Evolutionary conservation across 2,113 vertebrate genomes (phyloP), one percentile per base, ranked within the genome.

Genomic region (Corythornis cristatus): DNA sequence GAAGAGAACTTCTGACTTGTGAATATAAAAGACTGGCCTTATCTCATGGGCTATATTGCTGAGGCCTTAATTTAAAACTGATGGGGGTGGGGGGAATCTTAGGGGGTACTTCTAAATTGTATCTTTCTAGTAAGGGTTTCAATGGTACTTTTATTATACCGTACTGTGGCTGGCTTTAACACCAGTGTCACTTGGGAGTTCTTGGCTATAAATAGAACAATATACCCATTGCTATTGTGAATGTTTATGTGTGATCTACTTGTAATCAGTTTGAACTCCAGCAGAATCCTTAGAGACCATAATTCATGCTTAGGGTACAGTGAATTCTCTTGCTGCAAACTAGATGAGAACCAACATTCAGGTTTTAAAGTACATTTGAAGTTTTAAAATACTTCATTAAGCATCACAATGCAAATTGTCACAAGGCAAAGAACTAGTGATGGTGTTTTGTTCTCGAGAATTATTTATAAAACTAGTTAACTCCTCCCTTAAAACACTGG

Each of bases 51-150:
- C 98, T 98, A 68, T 70, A 43, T 93, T 98, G 96, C 97, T 96
- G 98, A 98, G 98, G 98, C 98, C 98, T 98, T 98, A 97, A 93
- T 95, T 96, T 98, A 98, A 97, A 97, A 96, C 90, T 97, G 96
- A 96, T 14, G 42, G 90, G 85, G 76, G 67, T 46, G 45, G 51
- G 56, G 15, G 25, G n/a, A 91, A 84, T 89, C 31, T 20, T 79
- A 64, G 40, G 90, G 97, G 95, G 96, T 96, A 86, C 97, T 97
- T 96, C 98, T 93, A 98, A 98, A 89, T 68, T 93, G 95, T 96
- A 76, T 89, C 96, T 97, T 97, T 88, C 97, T 91, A 86, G 95
- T 67, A 86, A 93, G 85, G 94, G 95, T 97, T 97, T 95, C 61
- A 97, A 96, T 94, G 98, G 98, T 98, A 98, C 98, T 98, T 78